These are phyloP conservation scores for Orchesella cincta DNA, from an alignment of 1,140 invertebrate species.

Conservation along the genomic window DNA sequence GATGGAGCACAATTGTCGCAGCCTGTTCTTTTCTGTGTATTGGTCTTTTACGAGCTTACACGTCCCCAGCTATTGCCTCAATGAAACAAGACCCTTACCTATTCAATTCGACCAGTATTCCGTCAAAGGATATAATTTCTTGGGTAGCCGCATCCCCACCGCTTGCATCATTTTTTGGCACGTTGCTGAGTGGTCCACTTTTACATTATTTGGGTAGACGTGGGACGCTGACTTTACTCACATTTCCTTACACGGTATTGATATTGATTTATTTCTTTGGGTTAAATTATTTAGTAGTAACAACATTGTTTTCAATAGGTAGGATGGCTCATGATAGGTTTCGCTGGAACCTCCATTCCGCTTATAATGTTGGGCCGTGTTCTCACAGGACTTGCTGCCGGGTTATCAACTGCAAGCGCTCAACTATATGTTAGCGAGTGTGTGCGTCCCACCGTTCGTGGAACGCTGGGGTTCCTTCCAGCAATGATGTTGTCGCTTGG, in stretches of 20 bases:
- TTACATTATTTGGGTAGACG: conserved; percentile 67
- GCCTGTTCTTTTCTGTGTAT: conserved; percentile 35
- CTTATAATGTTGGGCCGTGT: conserved; percentile 68
- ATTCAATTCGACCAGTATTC: conserved; percentile 19
- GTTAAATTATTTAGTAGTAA: too few relatives aligned
- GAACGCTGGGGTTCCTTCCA: conserved; percentile 66
- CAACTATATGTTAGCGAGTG: conserved; percentile 82
- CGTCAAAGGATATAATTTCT: conserved; percentile 23
- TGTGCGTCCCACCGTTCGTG: conserved; percentile 73
- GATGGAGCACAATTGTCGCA: conserved; percentile 34
- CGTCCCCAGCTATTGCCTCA: conserved; percentile 32
- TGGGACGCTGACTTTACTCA: conserved; percentile 68
- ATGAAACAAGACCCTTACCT: conserved; percentile 28
- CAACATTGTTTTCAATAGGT: too few relatives aligned
- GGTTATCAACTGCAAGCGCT: conserved; percentile 70
- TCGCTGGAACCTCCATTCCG: conserved; percentile 62
- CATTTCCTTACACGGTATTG: conserved; percentile 70
- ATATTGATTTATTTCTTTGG: too few relatives aligned
- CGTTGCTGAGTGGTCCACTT: conserved; percentile 14
- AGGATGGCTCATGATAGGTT: conserved; percentile 76
- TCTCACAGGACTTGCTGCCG: conserved; percentile 69
- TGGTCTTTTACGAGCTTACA: conserved; percentile 26
- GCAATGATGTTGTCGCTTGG: conserved; percentile 54
- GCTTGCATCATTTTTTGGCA: conserved; percentile 33
- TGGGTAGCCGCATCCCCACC: conserved; percentile 30